Evolutionary conservation across 2,888 invertebrate species (phyloP), one percentile per base, ranked within the genome.

Genomic region (Mactromeris polynyma): DNA sequence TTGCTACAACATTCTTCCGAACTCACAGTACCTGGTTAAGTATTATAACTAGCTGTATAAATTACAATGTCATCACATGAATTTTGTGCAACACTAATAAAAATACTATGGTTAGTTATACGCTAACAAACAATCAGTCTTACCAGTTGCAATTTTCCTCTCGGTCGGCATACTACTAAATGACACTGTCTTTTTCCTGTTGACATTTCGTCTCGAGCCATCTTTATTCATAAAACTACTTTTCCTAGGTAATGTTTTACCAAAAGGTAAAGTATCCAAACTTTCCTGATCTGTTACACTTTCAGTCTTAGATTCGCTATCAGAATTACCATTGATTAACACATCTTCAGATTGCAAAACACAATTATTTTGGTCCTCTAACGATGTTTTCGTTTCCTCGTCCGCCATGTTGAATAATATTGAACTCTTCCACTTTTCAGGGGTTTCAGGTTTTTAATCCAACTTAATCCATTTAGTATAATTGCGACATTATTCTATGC

Each of bases 121-220:
- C 11, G 58, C 7, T 26, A n/a, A 9, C 6, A 9, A 9, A 64
- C 4, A 64, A 64, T n/a, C 4, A 31, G n/a, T 86, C 97, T 95
- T 94, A 97, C 97, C 97, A 95, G 97, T 97, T 77, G 97, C 97
- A 85, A 97, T 97, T 93, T 97, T 97, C 91, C 97, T 96, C 91
- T 97, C 97, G 19, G 95, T 95, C 6, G 96, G 96, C 96, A 96
- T 96, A 78, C 96, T 96, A 91, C 96, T 96, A 92, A 97, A 97
- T 31, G 97, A 97, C 84, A 97, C 97, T 21, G 97, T 97, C 94
- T 97, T 97, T 95, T 97, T 96, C 80, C 96, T 95, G 82, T 89
- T 93, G 42, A 89, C 89, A 64, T 73, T 83, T 87, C 93, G 88
- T 54, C 94, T 89, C 64, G 92, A 86, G 40, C 94, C 94, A 92